These are phyloP conservation scores for Blennius ocellaris DNA, from an alignment of 2,113 vertebrate genomes.

Conservation along the genomic window DNA sequence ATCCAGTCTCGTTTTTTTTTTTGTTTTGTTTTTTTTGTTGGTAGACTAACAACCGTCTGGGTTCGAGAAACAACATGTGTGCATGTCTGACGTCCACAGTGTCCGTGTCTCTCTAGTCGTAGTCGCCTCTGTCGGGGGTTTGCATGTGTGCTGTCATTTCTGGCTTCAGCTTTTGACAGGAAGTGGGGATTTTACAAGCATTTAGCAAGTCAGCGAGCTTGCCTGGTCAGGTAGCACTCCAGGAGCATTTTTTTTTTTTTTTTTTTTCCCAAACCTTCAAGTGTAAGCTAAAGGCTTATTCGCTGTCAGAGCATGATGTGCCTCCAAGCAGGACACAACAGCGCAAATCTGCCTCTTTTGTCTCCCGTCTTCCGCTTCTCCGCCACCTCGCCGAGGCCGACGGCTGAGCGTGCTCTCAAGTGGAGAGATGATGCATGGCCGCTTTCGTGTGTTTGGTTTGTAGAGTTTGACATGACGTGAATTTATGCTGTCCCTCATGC, in stretches of 20 bases:
- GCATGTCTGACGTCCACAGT: conserved; percentile 35
- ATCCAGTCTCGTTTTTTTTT: conserved; percentile 9
- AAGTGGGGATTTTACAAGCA: conserved; percentile 46
- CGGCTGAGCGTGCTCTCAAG: conserved; percentile 32
- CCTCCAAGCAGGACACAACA: conserved; percentile 55
- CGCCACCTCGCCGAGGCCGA: conserved; percentile 32
- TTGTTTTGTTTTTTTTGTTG: conserved; percentile 43
- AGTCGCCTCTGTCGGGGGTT: conserved; percentile 4
- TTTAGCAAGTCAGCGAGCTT: conserved; percentile 46
- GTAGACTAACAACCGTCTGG: conserved; percentile 58
- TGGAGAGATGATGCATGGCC: conserved; percentile 61
- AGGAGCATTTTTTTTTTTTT: conserved; percentile 36
- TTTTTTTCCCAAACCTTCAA: conserved; percentile 20
- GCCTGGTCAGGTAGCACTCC: conserved; percentile 61
- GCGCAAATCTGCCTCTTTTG: conserved; percentile 54
- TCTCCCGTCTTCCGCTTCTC: conserved; percentile 49
- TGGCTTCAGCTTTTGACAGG: conserved; percentile 29
- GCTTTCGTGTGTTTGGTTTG: conserved; percentile 55
- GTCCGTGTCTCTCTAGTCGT: background rate
- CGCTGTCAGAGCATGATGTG: conserved; percentile 66
- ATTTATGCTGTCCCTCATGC: conserved; percentile 44
- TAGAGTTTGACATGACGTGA: conserved; percentile 47
- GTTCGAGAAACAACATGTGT: conserved; percentile 25
- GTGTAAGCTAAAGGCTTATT: conserved; percentile 54
- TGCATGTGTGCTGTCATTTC: conserved; percentile 49